Conservation (phyloP, 2,113 vertebrate genomes). For the Corvus cornix region DNA sequence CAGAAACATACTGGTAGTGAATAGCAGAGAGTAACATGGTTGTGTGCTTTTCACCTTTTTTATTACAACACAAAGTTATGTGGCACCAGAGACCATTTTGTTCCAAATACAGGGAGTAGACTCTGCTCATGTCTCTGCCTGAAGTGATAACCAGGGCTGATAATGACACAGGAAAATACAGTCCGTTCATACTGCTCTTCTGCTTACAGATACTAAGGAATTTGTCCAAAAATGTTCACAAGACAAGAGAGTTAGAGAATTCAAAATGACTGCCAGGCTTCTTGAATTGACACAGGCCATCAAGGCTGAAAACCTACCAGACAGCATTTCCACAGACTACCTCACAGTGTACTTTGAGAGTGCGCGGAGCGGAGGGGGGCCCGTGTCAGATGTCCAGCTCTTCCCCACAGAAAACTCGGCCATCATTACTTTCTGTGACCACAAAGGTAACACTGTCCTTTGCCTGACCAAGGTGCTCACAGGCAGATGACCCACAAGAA, state of each 20-base stretch:
- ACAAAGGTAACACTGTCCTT: constrained; percentile 73
- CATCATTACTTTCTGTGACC: constrained; percentile 79
- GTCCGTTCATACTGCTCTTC: not conserved
- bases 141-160: not conserved
- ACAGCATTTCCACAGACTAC: not conserved
- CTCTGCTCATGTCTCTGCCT: not conserved
- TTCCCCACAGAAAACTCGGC: constrained; percentile 72
- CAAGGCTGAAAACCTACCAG: constrained; percentile 76
- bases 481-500: not conserved
- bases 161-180: not conserved
- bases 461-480: not conserved
- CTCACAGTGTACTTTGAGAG: constrained; percentile 82
- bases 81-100: not conserved
- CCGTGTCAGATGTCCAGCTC: constrained; percentile 36
- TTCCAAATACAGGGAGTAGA: not conserved
- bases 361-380: constrained; percentile 54
- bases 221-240: constrained; percentile 72
- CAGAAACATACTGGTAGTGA: not conserved
- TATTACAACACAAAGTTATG: not conserved
- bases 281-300: constrained; percentile 79
- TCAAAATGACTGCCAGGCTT: constrained; percentile 60
- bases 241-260: constrained; percentile 53
- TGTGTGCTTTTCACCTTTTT: not conserved
- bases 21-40: not conserved
- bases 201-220: constrained; percentile 69